These are phyloP conservation scores for Chondrilla cf. caribensis DNA, from an alignment of 37 sponge, comb jelly and placozoan genomes.

Conservation along the genomic window DNA sequence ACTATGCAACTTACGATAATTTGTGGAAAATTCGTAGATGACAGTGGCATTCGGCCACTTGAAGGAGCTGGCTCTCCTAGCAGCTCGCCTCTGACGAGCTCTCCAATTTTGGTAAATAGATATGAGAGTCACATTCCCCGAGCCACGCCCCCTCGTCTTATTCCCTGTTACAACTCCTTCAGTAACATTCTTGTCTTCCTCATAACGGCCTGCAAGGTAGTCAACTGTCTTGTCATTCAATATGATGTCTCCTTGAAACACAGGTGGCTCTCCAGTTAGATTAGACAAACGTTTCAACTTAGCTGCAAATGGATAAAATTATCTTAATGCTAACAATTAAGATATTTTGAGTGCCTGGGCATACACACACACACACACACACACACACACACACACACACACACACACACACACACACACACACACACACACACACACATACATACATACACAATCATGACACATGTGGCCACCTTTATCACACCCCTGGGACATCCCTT, in stretches of 20 bases:
- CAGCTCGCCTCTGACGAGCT: background rate
- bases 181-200: background rate
- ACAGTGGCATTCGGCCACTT: slow-evolving; percentile 23
- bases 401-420: too few relatives aligned
- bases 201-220: background rate
- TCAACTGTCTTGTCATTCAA: slow-evolving; percentile 1
- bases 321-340: too few relatives aligned
- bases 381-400: too few relatives aligned
- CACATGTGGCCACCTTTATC: too few relatives aligned
- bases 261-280: slow-evolving; percentile 1
- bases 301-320: background rate
- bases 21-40: background rate
- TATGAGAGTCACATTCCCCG: too few relatives aligned
- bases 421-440: too few relatives aligned
- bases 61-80: background rate
- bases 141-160: too few relatives aligned
- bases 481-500: too few relatives aligned
- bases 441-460: too few relatives aligned
- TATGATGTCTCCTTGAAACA: slow-evolving; percentile 10
- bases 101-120: background rate
- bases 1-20: background rate
- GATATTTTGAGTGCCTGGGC: too few relatives aligned
- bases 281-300: background rate
- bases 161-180: too few relatives aligned
- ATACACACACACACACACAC: too few relatives aligned